Percentiles rank a stretch among this genome's conserved stretches.
These are phyloP conservation scores for Apogon hyalosoma DNA, from an alignment of 2,797 vertebrate genomes.

Conservation along the genomic window DNA sequence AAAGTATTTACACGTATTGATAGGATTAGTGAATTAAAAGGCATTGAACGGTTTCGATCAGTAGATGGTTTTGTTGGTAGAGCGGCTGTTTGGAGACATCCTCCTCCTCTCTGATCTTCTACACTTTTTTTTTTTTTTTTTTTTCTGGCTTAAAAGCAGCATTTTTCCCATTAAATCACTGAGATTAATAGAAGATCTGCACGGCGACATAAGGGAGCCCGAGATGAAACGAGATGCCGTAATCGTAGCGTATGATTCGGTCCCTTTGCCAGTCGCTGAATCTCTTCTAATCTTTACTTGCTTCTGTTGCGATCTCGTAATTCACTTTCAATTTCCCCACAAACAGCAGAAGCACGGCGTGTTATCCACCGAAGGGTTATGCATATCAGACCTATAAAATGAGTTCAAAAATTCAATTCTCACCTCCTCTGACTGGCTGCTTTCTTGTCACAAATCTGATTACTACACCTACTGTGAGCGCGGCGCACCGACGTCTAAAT, in stretches of 20 bases:
- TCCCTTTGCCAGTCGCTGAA: slow-evolving; percentile 45
- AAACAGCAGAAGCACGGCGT: slow-evolving; percentile 36
- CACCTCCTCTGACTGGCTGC: slow-evolving; percentile 61
- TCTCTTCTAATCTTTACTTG: slow-evolving; percentile 60
- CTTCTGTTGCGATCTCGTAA: slow-evolving; percentile 64
- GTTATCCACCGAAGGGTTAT: slow-evolving; percentile 43
- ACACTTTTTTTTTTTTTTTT: not conserved
- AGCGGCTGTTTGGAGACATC: too few species aligned
- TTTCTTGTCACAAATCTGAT: slow-evolving; percentile 68
- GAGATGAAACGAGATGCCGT: slow-evolving; percentile 34
- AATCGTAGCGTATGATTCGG: slow-evolving; percentile 11
- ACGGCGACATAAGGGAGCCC: slow-evolving; percentile 14
- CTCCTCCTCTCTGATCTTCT: too few species aligned
- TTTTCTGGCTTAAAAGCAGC: slow-evolving; percentile 1
- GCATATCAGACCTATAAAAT: slow-evolving; percentile 55
- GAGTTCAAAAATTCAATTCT: slow-evolving; percentile 72
- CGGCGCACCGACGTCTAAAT: slow-evolving; percentile 36
- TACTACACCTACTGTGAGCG: slow-evolving; percentile 63
- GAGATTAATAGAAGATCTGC: slow-evolving; percentile 11
- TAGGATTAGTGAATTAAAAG: too few species aligned
- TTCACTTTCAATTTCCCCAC: slow-evolving; percentile 52
- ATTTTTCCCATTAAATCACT: not conserved
- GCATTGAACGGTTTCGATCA: too few species aligned
- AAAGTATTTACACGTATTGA: too few species aligned
- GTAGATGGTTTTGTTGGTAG: too few species aligned